phyloP scores from a whole-genome alignment of 2,113 vertebrate genomes.

The Halichoerus grypus region DNA sequence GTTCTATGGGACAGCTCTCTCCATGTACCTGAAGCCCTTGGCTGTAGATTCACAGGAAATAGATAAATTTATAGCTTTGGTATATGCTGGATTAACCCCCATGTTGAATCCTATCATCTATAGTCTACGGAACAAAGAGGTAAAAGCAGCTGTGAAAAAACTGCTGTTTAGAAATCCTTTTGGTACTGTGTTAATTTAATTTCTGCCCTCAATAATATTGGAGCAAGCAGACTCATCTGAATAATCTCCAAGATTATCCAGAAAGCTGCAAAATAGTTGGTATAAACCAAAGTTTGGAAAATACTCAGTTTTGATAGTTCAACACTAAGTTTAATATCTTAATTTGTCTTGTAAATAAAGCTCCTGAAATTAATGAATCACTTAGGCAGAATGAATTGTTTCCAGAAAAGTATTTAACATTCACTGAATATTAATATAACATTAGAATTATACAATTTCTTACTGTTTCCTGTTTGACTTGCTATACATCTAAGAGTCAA shows the following conservation, averaged over 20 bases:
- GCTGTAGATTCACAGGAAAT: slow-evolving; percentile 70
- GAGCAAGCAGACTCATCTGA: neutral
- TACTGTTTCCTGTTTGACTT: neutral
- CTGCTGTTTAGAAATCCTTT: slow-evolving; percentile 41
- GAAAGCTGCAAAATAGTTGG: neutral
- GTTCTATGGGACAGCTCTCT: slow-evolving; percentile 78
- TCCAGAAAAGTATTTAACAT: neutral
- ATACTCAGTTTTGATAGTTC: neutral
- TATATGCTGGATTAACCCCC: slow-evolving; percentile 70
- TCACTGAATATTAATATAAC: neutral
- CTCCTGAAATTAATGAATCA: neutral
- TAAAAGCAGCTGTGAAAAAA: slow-evolving; percentile 75
- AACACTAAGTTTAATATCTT: neutral
- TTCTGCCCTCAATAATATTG: slow-evolving; percentile 26
- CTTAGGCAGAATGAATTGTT: neutral
- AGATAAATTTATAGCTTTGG: slow-evolving; percentile 73
- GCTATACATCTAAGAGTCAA: neutral
- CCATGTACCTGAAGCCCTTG: slow-evolving; percentile 75
- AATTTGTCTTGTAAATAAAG: neutral
- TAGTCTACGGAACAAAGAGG: slow-evolving; percentile 75
- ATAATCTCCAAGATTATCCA: slow-evolving; percentile 5
- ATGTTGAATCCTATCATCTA: slow-evolving; percentile 80
- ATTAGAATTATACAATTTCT: neutral
- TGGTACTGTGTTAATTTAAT: slow-evolving; percentile 38
- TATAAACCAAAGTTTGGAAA: neutral